Conservation (phyloP, 1,140 invertebrate genomes). For the Aethina tumida region DNA sequence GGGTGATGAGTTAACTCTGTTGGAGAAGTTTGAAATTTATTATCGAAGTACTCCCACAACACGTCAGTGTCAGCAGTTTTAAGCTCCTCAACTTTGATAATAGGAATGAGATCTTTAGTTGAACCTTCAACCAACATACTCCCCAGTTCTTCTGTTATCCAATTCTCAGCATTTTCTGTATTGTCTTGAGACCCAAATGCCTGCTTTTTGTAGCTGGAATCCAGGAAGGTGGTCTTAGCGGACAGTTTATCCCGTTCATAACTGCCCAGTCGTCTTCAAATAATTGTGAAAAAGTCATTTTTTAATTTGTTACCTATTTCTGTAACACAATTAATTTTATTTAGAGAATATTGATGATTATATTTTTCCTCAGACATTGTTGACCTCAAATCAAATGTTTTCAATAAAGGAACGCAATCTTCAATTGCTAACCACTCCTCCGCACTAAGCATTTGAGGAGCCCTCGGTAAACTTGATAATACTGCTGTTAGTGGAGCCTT, state of each 20-base stretch:
- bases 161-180: conserved; percentile 24
- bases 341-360: no score
- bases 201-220: conserved; percentile 28
- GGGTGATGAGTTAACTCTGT: background rate
- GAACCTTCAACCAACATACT: background rate
- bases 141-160: conserved; percentile 21
- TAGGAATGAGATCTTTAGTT: background rate
- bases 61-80: background rate
- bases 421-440: no score
- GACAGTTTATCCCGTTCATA: conserved; percentile 22
- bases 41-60: conserved; percentile 12
- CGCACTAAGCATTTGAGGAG: no score
- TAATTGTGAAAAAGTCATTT: conserved; percentile 2
- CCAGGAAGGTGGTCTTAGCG: conserved; percentile 25
- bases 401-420: no score
- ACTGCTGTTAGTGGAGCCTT: no score
- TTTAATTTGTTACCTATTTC: conserved; percentile 5
- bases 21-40: conserved; percentile 5
- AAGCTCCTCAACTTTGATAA: background rate
- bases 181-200: conserved; percentile 25
- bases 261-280: conserved; percentile 19
- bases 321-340: background rate
- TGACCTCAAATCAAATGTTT: no score
- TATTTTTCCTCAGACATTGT: no score
- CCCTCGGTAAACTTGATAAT: no score